phyloP scores from a whole-genome alignment of 2,888 invertebrate genomes.

The Hoplodrina ambigua region DNA sequence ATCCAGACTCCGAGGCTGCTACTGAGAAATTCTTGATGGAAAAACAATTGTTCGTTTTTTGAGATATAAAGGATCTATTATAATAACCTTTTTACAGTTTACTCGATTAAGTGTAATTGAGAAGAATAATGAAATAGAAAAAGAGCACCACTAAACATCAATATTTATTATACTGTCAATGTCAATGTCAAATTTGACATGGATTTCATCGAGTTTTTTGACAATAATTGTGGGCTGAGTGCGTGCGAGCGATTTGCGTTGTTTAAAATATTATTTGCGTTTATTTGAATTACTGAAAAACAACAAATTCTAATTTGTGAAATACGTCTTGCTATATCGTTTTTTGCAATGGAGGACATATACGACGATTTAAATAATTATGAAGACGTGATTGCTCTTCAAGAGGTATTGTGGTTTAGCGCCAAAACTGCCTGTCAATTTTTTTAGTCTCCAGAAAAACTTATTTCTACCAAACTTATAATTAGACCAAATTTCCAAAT shows the following conservation, averaged over 20 bases:
- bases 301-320: not conserved
- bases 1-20: too few relatives aligned
- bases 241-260: not conserved
- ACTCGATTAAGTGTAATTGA: too few relatives aligned
- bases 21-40: too few relatives aligned
- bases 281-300: not conserved
- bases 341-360: constrained; percentile 76
- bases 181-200: not conserved
- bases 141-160: not conserved
- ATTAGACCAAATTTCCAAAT: not conserved
- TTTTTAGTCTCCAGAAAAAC: not conserved
- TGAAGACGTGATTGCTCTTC: constrained; percentile 75
- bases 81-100: too few relatives aligned
- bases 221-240: not conserved
- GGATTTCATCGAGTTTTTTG: too few relatives aligned
- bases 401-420: constrained; percentile 82
- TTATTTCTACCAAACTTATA: not conserved
- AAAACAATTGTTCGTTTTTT: too few relatives aligned
- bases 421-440: constrained; percentile 73
- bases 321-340: not conserved
- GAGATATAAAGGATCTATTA: too few relatives aligned
- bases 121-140: too few relatives aligned
- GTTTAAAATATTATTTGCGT: not conserved
- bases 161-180: not conserved
- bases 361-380: constrained; percentile 84